Evolutionary conservation across 2,797 vertebrate species (phyloP), one percentile per base, ranked within the genome.

Genomic region (Myotis daubentonii): DNA sequence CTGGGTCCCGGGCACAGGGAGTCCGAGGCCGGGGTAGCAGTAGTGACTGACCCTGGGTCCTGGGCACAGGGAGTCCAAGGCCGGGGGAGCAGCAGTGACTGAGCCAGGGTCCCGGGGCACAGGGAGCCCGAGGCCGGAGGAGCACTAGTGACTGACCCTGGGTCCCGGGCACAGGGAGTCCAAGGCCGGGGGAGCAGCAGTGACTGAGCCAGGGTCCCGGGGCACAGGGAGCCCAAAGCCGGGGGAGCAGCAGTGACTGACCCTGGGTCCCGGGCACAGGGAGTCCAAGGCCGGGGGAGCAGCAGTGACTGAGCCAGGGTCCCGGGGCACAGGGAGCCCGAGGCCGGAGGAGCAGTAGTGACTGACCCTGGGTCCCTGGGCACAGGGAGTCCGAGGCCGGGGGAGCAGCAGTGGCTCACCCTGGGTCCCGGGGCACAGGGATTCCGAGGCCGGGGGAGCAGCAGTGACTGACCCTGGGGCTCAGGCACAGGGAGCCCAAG

Each of bases 401-500:
- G 17, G 88, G 9, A 62, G n/a, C 36, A 47, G 6, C 28, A 41
- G 51, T 19, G 28, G 19, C 17, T 4, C 19, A 36, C 38, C 3
- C 41, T 30, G 19, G 19, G 20, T 36, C 74, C 36, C 41, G 44
- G 65, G 65, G 41, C 49, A 57, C 62, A 16, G 38, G 60, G 92
- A 89, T 70, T 75, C 78, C 2, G 20, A 78, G 41, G 15, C 41
- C 74, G 28, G 30, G 23, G 85, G 8, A 62, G 28, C 41, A 53
- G 6, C n/a, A 41, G 47, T 22, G 28, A 23, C 13, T 4, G 22
- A 36, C 33, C 3, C 44, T 33, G 22, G 15, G 17, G n/a, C 72
- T n/a, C 41, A 0, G 5, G 68, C 41, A 38, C 38, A 38, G 38
- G 38, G 49, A 4, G 1, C 17, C 49, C 4, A 13, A 51, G 49